These are phyloP conservation scores for Tiphia femorata DNA, from an alignment of 2,888 invertebrate genomes.

Conservation along the genomic window DNA sequence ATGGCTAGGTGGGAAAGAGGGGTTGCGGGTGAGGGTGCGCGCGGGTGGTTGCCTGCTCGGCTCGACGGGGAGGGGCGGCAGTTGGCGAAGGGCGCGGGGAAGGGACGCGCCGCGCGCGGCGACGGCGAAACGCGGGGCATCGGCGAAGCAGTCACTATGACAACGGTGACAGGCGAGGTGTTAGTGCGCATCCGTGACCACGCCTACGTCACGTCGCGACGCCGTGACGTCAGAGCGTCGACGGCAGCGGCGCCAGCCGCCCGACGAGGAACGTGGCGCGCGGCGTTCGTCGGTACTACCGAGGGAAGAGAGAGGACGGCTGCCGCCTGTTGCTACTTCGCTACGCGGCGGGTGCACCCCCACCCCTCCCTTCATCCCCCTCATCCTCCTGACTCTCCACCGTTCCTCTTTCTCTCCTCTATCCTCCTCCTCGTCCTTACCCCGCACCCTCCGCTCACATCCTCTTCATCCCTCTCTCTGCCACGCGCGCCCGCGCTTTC, in stretches of 20 bases:
- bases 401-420: no score
- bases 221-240: constrained; percentile 60
- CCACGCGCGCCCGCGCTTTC: background rate
- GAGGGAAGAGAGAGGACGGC: constrained; percentile 28
- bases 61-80: constrained; percentile 30
- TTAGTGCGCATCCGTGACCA: constrained; percentile 69
- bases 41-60: no score
- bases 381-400: no score
- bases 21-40: no score
- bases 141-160: constrained; percentile 65
- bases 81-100: constrained; percentile 29
- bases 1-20: no score
- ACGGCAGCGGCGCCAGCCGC: constrained; percentile 53
- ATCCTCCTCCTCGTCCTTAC: no score
- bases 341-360: constrained; percentile 45
- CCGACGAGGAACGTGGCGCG: constrained; percentile 56
- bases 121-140: constrained; percentile 61
- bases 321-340: constrained; percentile 67
- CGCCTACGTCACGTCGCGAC: constrained; percentile 68
- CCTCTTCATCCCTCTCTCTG: constrained; percentile 1
- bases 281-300: no score
- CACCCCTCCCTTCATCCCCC: constrained; percentile 30
- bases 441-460: no score
- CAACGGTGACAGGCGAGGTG: constrained; percentile 67
- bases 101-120: constrained; percentile 42